Evolutionary conservation across 2,113 vertebrate species (phyloP), one percentile per base, ranked within the genome.

Genomic region (Scortum barcoo): DNA sequence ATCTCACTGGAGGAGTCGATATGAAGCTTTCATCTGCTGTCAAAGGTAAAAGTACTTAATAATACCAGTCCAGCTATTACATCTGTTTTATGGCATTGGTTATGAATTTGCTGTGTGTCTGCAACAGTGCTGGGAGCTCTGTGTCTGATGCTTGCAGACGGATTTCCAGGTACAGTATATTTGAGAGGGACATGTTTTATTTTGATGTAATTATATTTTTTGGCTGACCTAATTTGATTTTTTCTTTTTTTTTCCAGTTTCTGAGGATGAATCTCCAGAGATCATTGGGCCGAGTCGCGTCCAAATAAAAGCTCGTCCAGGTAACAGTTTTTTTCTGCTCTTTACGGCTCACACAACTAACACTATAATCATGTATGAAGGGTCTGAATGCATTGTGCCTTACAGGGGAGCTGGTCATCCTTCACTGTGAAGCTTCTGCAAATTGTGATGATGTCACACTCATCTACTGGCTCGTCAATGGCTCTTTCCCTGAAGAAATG

Each of bases 401-500:
- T 1, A 28, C 78, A 95, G 94, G 93, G 9, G 26, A 85, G 20
- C 20, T 0, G 0, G 74, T 94, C 67, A 11, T 89, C 26, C 83
- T 95, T 24, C 30, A 84, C 74, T 95, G 95, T 30, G 74, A 75
- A 20, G 94, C 91, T 0, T 17, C 79, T 7, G 22, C 86, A 26
- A 81, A 93, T 9, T 57, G 67, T 65, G 65, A 86, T 33, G 89
- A 78, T 0, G 30, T 89, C 38, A 80, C 74, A 0, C 79, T 96
- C 4, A 93, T 97, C 78, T 97, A 97, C 89, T 97, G 97, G 96
- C 86, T 97, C 62, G 93, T 95, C 13, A 95, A 97, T 0, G 88
- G 81, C 9, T 86, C 89, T 10, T 97, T 97, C 81, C 95, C 96
- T 0, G 95, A 97, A 40, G 89, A 93, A 0, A 56, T 74, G 0